Evolutionary conservation across 2,888 invertebrate species (phyloP).

Genomic region (Hermaeophaga mercurialis): DNA sequence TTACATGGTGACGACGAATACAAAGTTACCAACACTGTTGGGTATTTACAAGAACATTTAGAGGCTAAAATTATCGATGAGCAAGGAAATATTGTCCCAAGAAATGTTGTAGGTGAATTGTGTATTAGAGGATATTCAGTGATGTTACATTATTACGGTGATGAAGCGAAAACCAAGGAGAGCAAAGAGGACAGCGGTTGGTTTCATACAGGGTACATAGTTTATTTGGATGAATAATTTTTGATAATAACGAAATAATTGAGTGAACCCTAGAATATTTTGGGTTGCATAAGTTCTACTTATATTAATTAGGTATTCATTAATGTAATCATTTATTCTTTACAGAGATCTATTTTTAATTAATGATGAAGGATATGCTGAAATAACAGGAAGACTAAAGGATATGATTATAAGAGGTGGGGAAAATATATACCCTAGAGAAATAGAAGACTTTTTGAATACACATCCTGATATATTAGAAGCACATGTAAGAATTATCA

Average conservation of each 20-base stretch:
- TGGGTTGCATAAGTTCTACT: too few species aligned
- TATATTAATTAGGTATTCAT: too few species aligned
- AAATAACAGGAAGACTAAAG: slow-evolving; percentile 74
- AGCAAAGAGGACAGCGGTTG: slow-evolving; percentile 72
- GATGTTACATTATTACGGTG: slow-evolving; percentile 85
- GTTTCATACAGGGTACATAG: slow-evolving; percentile 75
- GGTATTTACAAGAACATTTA: slow-evolving; percentile 62
- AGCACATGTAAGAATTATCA: slow-evolving; percentile 73
- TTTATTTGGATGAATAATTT: neutral
- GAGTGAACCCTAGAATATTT: too few species aligned
- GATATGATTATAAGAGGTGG: slow-evolving; percentile 83
- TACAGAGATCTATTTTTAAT: slow-evolving; percentile 72
- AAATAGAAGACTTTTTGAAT: slow-evolving; percentile 77
- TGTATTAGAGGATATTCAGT: slow-evolving; percentile 73
- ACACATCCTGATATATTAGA: slow-evolving; percentile 76
- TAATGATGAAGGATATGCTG: slow-evolving; percentile 71
- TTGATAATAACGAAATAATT: neutral
- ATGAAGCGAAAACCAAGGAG: slow-evolving; percentile 74
- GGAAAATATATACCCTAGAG: slow-evolving; percentile 83
- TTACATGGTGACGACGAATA: slow-evolving; percentile 57
- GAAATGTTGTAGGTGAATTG: slow-evolving; percentile 78
- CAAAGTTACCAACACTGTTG: slow-evolving; percentile 60
- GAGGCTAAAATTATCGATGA: slow-evolving; percentile 72
- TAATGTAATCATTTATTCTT: too few species aligned
- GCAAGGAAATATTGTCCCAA: slow-evolving; percentile 68